phyloP scores from a whole-genome alignment of 2,797 vertebrate genomes.

The Sebastes cheni region DNA sequence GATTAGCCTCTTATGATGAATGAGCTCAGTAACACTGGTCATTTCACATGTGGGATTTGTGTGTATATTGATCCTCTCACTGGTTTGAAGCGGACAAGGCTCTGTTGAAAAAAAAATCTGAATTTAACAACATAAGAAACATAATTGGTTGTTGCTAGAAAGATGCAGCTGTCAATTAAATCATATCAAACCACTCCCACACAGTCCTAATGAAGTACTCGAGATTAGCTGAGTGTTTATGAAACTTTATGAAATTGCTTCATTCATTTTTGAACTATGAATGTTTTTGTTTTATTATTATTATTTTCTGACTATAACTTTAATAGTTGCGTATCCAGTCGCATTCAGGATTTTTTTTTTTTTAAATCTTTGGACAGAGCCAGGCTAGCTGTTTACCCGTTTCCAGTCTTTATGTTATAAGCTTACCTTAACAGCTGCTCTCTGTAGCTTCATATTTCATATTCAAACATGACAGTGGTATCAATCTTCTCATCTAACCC shows the following conservation, averaged over 20 bases:
- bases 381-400: background rate
- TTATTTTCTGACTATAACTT: background rate
- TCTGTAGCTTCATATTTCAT: background rate
- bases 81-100: background rate
- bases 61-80: background rate
- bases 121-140: background rate
- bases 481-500: background rate
- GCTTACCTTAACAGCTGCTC: background rate
- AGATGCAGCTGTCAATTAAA: background rate
- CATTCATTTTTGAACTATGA: background rate
- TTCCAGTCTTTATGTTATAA: background rate
- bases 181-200: background rate
- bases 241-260: background rate
- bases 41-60: background rate
- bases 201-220: background rate
- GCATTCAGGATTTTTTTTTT: background rate
- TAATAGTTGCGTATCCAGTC: background rate
- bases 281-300: too few species aligned
- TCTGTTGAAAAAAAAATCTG: background rate
- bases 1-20: conserved; percentile 6
- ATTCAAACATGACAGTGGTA: background rate
- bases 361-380: background rate
- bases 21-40: background rate
- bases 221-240: background rate
- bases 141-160: background rate